These are phyloP conservation scores for Uria aalge DNA, from an alignment of 2,113 vertebrate species.

Conservation along the genomic window DNA sequence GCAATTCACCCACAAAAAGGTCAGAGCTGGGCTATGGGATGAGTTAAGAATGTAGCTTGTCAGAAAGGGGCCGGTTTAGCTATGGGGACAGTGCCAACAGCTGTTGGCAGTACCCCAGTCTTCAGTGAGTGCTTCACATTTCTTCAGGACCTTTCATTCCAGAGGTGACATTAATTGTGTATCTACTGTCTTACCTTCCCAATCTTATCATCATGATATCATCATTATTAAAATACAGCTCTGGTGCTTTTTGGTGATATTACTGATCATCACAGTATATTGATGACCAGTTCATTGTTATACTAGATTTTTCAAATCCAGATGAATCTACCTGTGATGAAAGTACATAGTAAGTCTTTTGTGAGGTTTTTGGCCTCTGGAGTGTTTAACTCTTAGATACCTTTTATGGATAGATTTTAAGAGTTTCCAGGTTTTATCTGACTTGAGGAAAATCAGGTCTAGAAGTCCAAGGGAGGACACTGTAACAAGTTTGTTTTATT, in stretches of 20 bases:
- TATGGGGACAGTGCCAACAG: not conserved
- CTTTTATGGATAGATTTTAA: not conserved
- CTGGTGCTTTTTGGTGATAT: not conserved
- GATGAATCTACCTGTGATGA: not conserved
- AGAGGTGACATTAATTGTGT: not conserved
- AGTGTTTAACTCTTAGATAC: not conserved
- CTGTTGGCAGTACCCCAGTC: not conserved
- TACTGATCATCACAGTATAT: not conserved
- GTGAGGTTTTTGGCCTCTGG: not conserved
- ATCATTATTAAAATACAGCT: not conserved
- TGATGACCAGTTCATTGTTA: not conserved
- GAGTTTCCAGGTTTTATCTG: not conserved
- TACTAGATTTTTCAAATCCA: not conserved
- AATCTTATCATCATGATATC: not conserved
- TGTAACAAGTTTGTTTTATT: not conserved
- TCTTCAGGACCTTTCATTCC: not conserved
- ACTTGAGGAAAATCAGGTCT: not conserved
- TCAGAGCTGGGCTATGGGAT: not conserved
- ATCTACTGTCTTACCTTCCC: not conserved
- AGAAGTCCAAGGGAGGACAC: not conserved
- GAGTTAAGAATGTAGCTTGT: not conserved
- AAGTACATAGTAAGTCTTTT: not conserved
- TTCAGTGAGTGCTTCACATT: not conserved
- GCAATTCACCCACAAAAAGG: not conserved
- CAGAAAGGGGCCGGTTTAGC: not conserved